Evolutionary conservation across 2,797 vertebrate genomes (phyloP), one percentile per base, ranked within the genome.

Genomic region (Spheniscus humboldti): DNA sequence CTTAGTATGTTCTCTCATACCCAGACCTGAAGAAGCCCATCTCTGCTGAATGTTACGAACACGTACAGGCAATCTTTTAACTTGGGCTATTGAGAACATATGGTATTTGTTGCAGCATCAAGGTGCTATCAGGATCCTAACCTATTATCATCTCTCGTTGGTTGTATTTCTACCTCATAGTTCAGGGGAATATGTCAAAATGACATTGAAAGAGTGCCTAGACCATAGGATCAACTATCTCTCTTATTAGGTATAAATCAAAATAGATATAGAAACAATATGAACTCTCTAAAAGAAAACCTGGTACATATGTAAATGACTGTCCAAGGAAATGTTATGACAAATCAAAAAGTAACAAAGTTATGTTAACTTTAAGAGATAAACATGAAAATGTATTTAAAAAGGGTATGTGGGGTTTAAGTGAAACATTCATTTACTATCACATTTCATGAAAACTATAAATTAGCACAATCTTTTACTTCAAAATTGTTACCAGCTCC

Each of bases 11-110:
- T 84, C 48, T 68, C 62, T 57, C 13, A 78, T 28, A 37, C 31
- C 47, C 75, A 79, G n/a, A 62, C 35, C 27, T 35, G 52, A 63
- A 64, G 18, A 57, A 85, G 23, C 30, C 39, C 57, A 92, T 41
- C 63, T 77, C 96, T 95, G 95, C 56, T 87, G 20, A 95, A 92
- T 86, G 89, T 94, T 91, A 95, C 18, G 3, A 93, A 95, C 86
- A 93, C 24, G 0, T 85, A 66, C n/a, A 82, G 41, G 66, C 52
- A 91, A 83, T 67, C 66, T 83, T 91, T 71, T 82, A 89, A 82
- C 47, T 59, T 62, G 7, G 27, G 15, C 63, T 67, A 59, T 9
- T 63, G 63, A 77, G 80, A 96, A 79, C 96, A 92, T 60, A 77
- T 68, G 78, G 84, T n/a, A 85, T 56, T 89, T 87, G 63, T 45